A percentile compares a stretch with the other conserved stretches of the same genome.
Evolutionary conservation across 2,888 invertebrate species (phyloP).

Genomic region (Achlya flavicornis): DNA sequence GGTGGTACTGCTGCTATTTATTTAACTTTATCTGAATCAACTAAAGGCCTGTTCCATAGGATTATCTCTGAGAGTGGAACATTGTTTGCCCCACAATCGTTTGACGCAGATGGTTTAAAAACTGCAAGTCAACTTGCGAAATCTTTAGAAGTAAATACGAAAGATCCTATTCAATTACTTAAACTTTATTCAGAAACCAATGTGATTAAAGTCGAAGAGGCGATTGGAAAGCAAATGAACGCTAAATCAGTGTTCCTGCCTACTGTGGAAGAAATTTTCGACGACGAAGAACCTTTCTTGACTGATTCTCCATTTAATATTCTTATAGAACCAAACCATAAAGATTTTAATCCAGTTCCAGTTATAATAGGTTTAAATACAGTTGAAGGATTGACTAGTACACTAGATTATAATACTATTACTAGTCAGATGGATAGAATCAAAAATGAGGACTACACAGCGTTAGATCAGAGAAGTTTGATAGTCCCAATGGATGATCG

Average conservation of each 20-base stretch:
- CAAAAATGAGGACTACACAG: conserved; percentile 65
- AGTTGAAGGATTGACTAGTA: conserved; percentile 79
- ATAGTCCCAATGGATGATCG: conserved; percentile 50
- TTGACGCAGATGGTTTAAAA: conserved; percentile 57
- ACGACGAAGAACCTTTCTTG: conserved; percentile 70
- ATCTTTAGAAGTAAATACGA: conserved; percentile 58
- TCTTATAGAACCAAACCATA: conserved; percentile 47
- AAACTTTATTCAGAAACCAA: conserved; percentile 60
- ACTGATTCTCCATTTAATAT: conserved; percentile 74
- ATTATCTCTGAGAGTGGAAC: conserved; percentile 74
- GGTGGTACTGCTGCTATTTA: conserved; percentile 74
- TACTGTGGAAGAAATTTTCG: conserved; percentile 62
- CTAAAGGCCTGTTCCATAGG: conserved; percentile 69
- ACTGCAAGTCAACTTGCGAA: conserved; percentile 74
- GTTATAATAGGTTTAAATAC: conserved; percentile 81
- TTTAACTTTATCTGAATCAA: conserved; percentile 66
- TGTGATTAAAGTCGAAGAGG: conserved; percentile 62
- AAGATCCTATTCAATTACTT: conserved; percentile 57
- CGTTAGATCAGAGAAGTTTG: conserved; percentile 61
- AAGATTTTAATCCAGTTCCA: conserved; percentile 69
- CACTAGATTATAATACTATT: conserved; percentile 68
- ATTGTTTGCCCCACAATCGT: conserved; percentile 65
- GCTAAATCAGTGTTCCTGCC: conserved; percentile 71
- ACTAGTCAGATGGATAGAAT: conserved; percentile 71
- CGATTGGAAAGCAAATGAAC: conserved; percentile 74